A percentile compares a stretch with the other conserved stretches of the same genome.
These are phyloP conservation scores for Melipona bicolor DNA, from an alignment of 2,888 invertebrate genomes.

Conservation along the genomic window DNA sequence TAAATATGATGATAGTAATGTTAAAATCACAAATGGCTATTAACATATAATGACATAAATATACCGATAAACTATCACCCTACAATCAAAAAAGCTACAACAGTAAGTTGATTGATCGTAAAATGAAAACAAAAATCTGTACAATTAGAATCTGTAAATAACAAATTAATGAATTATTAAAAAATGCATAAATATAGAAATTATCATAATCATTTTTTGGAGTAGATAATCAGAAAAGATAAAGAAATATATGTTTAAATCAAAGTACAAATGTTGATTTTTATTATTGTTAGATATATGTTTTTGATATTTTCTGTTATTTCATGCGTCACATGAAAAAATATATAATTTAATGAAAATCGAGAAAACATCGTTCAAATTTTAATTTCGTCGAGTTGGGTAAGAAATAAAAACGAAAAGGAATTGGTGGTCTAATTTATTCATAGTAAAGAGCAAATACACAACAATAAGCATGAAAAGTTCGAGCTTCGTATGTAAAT, in stretches of 20 bases:
- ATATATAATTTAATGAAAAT: neutral
- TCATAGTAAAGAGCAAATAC: constrained; percentile 90
- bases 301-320: neutral
- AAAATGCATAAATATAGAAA: neutral
- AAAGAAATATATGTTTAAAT: neutral
- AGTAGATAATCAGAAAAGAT: neutral
- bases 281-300: neutral
- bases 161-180: neutral
- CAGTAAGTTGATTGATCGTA: neutral
- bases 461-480: constrained; percentile 87
- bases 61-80: neutral
- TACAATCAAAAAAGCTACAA: neutral
- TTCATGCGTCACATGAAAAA: neutral
- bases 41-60: neutral
- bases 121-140: neutral
- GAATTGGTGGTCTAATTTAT: constrained; percentile 79
- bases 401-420: neutral
- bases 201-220: neutral
- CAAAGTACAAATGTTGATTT: constrained; percentile 20
- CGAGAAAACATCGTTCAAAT: neutral
- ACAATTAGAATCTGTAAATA: neutral
- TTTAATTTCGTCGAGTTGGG: neutral
- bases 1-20: neutral
- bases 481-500: constrained; percentile 87
- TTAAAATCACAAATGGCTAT: neutral